Conservation (phyloP, 2,888 invertebrate species). For the Macaria notata region DNA sequence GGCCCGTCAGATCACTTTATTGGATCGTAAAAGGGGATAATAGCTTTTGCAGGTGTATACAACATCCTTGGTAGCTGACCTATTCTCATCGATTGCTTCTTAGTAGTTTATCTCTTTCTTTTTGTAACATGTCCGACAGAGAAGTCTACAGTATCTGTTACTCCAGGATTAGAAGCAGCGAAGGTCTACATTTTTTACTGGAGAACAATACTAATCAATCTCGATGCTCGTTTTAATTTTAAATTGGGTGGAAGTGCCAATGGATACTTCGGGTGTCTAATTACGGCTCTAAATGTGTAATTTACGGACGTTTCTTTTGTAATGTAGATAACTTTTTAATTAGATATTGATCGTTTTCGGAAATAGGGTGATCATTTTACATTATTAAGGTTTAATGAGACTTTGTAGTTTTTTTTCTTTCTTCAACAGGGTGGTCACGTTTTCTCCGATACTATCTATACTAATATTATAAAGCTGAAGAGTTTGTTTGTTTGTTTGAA, state of each 20-base stretch:
- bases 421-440: not conserved
- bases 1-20: conserved; percentile 61
- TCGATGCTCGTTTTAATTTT: conserved; percentile 16
- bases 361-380: not conserved
- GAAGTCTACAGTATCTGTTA: conserved; percentile 5
- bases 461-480: no score
- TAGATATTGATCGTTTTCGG: conserved; percentile 5
- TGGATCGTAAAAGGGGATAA: conserved; percentile 56
- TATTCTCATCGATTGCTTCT: conserved; percentile 25
- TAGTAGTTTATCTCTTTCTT: conserved; percentile 14
- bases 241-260: conserved; percentile 12
- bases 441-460: not conserved
- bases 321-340: conserved; percentile 3
- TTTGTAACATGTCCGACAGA: conserved; percentile 7
- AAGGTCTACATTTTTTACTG: conserved; percentile 14
- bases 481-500: no score
- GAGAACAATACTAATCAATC: conserved; percentile 15
- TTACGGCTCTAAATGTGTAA: conserved; percentile 9
- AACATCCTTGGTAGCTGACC: conserved; percentile 35
- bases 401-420: no score
- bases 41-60: conserved; percentile 53
- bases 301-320: conserved; percentile 32
- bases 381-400: no score
- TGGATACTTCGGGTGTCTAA: conserved; percentile 10
- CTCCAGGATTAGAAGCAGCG: conserved; percentile 14